phyloP scores from a whole-genome alignment of 2,888 invertebrate genomes.

The Argyresthia goedartella region DNA sequence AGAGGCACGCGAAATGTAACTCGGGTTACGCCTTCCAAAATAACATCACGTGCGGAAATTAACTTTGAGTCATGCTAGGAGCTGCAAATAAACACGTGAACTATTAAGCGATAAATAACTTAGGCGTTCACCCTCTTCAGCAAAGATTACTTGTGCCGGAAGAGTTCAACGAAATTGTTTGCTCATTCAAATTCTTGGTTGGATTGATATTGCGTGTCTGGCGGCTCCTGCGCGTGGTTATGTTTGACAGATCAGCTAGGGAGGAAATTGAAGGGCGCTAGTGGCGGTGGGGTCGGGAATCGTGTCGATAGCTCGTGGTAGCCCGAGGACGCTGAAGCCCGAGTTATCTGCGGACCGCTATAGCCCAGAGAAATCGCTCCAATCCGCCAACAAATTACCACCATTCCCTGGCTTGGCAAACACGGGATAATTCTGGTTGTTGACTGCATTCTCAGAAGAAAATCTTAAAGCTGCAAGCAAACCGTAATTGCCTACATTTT shows the following conservation, averaged over 20 bases:
- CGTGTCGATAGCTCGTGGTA: slow-evolving; percentile 22
- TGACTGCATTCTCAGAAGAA: slow-evolving; percentile 10
- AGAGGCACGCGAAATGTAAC: slow-evolving; percentile 16
- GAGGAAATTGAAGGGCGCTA: background rate
- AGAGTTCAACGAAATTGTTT: background rate
- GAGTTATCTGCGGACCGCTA: slow-evolving; percentile 22
- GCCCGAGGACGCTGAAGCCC: slow-evolving; percentile 31
- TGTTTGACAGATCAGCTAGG: background rate
- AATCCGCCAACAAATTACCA: slow-evolving; percentile 25
- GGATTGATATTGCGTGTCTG: too few relatives aligned
- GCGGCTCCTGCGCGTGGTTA: too few relatives aligned
- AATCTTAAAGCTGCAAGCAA: too few relatives aligned
- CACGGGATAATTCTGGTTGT: slow-evolving; percentile 8
- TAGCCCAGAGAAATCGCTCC: slow-evolving; percentile 21
- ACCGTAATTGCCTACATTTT: too few relatives aligned
- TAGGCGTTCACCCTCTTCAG: background rate
- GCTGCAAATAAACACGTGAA: slow-evolving; percentile 1
- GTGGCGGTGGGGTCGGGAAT: background rate
- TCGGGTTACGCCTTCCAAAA: slow-evolving; percentile 21
- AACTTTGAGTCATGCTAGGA: slow-evolving; percentile 23
- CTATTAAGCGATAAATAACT: background rate
- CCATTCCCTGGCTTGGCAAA: slow-evolving; percentile 12
- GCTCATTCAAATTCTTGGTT: background rate
- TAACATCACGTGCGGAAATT: slow-evolving; percentile 30
- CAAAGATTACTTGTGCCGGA: background rate